phyloP scores from a whole-genome alignment of 1,140 invertebrate species.

The Copidosoma floridanum region DNA sequence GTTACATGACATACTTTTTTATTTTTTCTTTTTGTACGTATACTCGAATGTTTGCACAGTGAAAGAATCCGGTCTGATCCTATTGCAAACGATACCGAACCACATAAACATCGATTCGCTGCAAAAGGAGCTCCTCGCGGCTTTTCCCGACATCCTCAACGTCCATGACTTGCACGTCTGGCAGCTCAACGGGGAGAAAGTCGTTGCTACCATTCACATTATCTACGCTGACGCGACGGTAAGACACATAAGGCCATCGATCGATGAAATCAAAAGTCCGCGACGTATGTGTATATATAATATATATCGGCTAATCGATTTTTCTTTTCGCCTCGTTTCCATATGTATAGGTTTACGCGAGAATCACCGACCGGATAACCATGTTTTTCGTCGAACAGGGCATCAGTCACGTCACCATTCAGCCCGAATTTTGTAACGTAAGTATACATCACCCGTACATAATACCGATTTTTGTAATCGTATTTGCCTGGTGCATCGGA shows the following conservation, averaged over 20 bases:
- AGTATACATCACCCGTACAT: neutral
- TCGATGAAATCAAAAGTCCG: neutral
- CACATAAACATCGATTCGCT: constrained; percentile 72
- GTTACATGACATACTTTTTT: too few species aligned
- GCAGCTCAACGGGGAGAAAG: constrained; percentile 70
- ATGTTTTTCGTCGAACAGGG: constrained; percentile 72
- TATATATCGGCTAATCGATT: constrained; percentile 26
- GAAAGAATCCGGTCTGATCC: constrained; percentile 74
- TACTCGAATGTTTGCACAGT: constrained; percentile 52
- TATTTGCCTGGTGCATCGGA: too few species aligned
- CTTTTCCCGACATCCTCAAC: constrained; percentile 77
- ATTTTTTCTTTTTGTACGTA: neutral
- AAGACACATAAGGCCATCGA: too few species aligned
- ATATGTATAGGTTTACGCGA: constrained; percentile 66
- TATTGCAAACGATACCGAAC: constrained; percentile 79
- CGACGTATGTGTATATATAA: too few species aligned
- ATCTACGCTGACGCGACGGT: constrained; percentile 67
- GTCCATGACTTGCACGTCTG: constrained; percentile 82
- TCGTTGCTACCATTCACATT: constrained; percentile 73
- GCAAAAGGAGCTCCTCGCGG: constrained; percentile 62
- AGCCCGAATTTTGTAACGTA: constrained; percentile 69
- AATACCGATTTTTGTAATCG: neutral
- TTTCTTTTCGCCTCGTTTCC: too few species aligned
- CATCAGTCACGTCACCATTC: constrained; percentile 74
- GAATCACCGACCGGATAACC: constrained; percentile 64